Percentiles rank a stretch among this genome's conserved stretches.
These are phyloP conservation scores for Sula dactylatra DNA, from an alignment of 2,113 vertebrate species.

Conservation along the genomic window DNA sequence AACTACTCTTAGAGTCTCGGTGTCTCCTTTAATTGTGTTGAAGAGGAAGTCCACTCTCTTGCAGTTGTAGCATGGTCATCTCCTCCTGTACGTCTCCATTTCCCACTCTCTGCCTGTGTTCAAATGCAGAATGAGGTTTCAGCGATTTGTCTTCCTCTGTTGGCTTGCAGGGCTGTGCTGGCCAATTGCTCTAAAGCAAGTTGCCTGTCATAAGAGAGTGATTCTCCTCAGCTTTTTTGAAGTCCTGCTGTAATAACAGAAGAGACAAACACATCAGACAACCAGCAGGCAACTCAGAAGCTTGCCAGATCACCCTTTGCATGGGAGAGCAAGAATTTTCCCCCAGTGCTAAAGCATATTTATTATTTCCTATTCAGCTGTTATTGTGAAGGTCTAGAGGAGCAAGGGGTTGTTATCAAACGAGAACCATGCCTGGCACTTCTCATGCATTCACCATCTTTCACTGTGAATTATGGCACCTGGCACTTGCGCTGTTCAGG, in stretches of 20 bases:
- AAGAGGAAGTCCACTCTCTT: neutral
- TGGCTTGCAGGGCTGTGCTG: neutral
- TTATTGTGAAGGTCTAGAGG: neutral
- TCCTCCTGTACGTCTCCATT: neutral
- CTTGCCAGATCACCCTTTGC: neutral
- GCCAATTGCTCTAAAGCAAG: neutral
- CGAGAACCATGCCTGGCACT: neutral
- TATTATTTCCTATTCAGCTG: neutral
- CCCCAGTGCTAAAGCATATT: rapidly evolving
- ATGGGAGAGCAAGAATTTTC: neutral
- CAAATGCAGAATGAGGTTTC: neutral
- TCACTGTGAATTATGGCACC: neutral
- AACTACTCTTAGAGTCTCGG: neutral
- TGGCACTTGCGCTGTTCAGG: neutral
- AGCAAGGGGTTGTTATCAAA: neutral
- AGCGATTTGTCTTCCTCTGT: neutral
- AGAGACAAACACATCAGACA: neutral
- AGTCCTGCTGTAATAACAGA: neutral
- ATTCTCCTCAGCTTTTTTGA: neutral
- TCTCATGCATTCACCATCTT: neutral
- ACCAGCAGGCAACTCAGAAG: neutral
- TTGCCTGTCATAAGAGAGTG: neutral
- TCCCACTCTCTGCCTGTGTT: neutral
- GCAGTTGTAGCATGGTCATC: neutral
- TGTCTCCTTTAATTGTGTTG: neutral